Percentiles rank a stretch among this genome's conserved stretches.
These are phyloP conservation scores for Orchestia grillus DNA, from an alignment of 1,140 invertebrate species.

Conservation along the genomic window DNA sequence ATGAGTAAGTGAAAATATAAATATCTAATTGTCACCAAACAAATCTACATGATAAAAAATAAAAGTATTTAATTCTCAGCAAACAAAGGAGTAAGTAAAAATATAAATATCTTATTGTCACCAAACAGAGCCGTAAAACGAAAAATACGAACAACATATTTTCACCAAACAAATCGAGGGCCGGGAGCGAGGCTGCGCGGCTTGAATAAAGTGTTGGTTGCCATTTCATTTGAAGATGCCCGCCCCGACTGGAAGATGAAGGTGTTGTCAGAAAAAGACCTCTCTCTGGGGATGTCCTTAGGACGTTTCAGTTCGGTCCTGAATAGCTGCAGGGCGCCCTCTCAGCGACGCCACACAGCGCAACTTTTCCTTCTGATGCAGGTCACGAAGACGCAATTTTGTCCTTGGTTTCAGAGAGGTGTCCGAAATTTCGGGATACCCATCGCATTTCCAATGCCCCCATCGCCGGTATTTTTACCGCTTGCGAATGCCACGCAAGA, in stretches of 20 bases:
- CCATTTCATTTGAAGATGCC: not conserved
- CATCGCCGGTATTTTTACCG: not conserved
- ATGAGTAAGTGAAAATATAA: too few relatives aligned
- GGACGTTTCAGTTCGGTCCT: not conserved
- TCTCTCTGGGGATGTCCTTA: not conserved
- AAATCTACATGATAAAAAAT: too few relatives aligned
- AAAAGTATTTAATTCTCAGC: too few relatives aligned
- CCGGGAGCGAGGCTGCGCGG: not conserved
- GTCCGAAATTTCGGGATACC: not conserved
- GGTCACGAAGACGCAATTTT: constrained; percentile 12
- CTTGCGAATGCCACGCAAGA: not conserved
- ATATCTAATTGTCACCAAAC: too few relatives aligned
- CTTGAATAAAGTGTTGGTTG: not conserved
- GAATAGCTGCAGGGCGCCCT: not conserved
- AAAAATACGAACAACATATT: too few relatives aligned
- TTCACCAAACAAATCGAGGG: not conserved
- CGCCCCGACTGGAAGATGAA: not conserved
- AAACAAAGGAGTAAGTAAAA: too few relatives aligned
- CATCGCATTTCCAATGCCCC: constrained; percentile 20
- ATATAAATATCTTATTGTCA: too few relatives aligned
- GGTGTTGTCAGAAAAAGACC: not conserved
- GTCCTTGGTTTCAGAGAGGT: not conserved
- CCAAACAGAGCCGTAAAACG: too few relatives aligned
- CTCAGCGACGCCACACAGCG: not conserved
- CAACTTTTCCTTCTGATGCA: not conserved